A percentile compares a stretch with the other conserved stretches of the same genome.
These are phyloP conservation scores for Callyntrura guangdongensis DNA, from an alignment of 2,888 invertebrate species.

Conservation along the genomic window DNA sequence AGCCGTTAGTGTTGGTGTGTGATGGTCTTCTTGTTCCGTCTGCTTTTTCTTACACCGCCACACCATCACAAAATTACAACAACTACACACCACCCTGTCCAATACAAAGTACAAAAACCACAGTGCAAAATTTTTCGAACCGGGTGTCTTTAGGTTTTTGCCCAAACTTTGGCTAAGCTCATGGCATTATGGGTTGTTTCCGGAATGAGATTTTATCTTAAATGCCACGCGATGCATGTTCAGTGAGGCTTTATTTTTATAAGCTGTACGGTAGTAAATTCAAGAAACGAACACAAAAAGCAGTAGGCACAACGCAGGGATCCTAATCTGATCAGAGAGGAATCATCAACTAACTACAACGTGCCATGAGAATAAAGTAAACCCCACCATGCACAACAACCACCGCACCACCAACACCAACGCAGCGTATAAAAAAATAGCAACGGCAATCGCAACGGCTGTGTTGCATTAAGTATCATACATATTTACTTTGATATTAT, in stretches of 20 bases:
- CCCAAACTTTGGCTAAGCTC: slow-evolving; percentile 35
- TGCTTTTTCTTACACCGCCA: neutral
- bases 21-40: slow-evolving; percentile 33
- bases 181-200: slow-evolving; percentile 70
- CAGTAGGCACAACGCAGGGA: neutral
- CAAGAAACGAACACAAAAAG: slow-evolving; percentile 8
- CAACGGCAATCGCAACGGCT: neutral
- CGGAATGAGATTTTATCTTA: slow-evolving; percentile 75
- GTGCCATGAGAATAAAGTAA: slow-evolving; percentile 19
- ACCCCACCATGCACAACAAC: slow-evolving; percentile 3
- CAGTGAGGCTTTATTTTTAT: neutral
- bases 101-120: neutral
- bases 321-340: slow-evolving; percentile 69
- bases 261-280: slow-evolving; percentile 45
- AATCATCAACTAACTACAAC: slow-evolving; percentile 54
- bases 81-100: slow-evolving; percentile 12
- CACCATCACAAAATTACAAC: slow-evolving; percentile 5
- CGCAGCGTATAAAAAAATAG: neutral
- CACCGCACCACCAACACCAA: neutral
- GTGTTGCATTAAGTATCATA: neutral
- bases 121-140: slow-evolving; percentile 31
- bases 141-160: slow-evolving; percentile 57
- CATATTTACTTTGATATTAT: neutral
- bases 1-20: neutral
- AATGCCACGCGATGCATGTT: slow-evolving; percentile 63